Percentiles rank a stretch among this genome's conserved stretches.
These are phyloP conservation scores for Sogatella furcifera DNA, from an alignment of 1,140 invertebrate species.

Conservation along the genomic window DNA sequence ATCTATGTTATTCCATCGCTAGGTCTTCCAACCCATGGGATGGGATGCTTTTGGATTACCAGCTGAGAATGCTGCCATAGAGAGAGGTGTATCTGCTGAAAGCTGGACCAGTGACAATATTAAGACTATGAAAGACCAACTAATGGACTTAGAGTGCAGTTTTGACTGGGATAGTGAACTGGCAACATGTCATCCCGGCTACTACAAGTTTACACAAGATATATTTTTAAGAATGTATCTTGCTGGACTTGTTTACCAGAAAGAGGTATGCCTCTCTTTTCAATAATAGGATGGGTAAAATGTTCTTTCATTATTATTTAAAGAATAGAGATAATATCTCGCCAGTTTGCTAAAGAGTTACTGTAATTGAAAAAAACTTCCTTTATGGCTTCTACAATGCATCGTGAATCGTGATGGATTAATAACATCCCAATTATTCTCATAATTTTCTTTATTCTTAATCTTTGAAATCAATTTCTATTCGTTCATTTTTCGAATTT, in stretches of 20 bases:
- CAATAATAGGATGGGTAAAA: too few relatives aligned
- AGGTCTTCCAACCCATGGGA: conserved; percentile 93
- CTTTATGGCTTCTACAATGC: too few relatives aligned
- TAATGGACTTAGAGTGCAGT: conserved; percentile 65
- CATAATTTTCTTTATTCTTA: too few relatives aligned
- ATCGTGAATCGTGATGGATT: too few relatives aligned
- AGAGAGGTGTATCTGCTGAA: conserved; percentile 62
- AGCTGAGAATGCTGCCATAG: conserved; percentile 96
- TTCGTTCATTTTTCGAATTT: too few relatives aligned
- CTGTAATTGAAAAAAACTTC: too few relatives aligned
- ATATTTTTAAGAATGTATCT: conserved; percentile 87
- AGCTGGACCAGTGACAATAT: conserved; percentile 90
- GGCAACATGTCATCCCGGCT: conserved; percentile 61
- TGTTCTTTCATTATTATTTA: not conserved
- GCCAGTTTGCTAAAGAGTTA: not conserved
- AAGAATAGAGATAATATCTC: not conserved
- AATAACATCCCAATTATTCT: not conserved
- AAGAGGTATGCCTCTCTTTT: conserved; percentile 42
- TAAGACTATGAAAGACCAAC: conserved; percentile 75
- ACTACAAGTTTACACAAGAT: conserved; percentile 92
- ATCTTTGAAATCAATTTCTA: too few relatives aligned
- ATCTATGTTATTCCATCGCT: conserved; percentile 8
- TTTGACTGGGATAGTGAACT: conserved; percentile 94
- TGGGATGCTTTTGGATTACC: conserved; percentile 99
- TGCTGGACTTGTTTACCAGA: conserved; percentile 74